phyloP scores from a whole-genome alignment of 2,797 vertebrate genomes.

The Hoplostethus mediterraneus region DNA sequence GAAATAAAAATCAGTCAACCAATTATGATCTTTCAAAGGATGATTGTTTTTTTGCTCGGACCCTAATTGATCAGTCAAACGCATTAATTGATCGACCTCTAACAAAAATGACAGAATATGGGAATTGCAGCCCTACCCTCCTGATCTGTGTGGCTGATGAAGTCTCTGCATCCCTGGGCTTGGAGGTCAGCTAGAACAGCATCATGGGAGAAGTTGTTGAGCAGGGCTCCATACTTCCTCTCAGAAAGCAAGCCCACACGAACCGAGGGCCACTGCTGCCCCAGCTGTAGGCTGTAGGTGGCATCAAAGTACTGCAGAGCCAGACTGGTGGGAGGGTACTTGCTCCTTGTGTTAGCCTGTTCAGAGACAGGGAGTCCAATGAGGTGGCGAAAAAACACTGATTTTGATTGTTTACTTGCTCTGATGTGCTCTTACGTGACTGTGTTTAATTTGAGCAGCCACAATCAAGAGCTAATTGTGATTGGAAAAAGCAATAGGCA shows the following conservation, averaged over 20 bases:
- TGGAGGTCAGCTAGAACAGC: constrained; percentile 71
- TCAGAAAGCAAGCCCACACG: constrained; percentile 89
- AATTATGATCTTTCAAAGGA: neutral
- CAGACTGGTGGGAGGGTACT: constrained; percentile 76
- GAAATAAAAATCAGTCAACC: neutral
- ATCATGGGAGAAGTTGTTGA: constrained; percentile 88
- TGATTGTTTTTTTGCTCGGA: neutral
- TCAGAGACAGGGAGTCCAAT: neutral
- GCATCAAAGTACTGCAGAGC: constrained; percentile 91
- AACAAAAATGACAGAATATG: neutral
- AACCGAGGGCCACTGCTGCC: constrained; percentile 89
- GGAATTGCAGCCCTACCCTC: constrained; percentile 30
- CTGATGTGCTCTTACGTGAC: neutral
- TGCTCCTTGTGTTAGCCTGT: constrained; percentile 87
- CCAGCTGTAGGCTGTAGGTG: constrained; percentile 86
- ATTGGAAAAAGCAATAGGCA: too few relatives aligned
- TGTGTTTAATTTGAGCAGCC: too few relatives aligned
- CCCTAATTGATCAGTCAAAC: neutral
- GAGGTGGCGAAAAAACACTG: neutral
- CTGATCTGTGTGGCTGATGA: constrained; percentile 70
- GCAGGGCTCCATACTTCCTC: constrained; percentile 92
- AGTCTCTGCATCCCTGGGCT: constrained; percentile 84
- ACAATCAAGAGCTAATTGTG: neutral
- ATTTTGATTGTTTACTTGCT: neutral
- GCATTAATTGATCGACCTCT: neutral